Evolutionary conservation across 2,797 vertebrate genomes (phyloP).

Genomic region (Taenioides sp.): DNA sequence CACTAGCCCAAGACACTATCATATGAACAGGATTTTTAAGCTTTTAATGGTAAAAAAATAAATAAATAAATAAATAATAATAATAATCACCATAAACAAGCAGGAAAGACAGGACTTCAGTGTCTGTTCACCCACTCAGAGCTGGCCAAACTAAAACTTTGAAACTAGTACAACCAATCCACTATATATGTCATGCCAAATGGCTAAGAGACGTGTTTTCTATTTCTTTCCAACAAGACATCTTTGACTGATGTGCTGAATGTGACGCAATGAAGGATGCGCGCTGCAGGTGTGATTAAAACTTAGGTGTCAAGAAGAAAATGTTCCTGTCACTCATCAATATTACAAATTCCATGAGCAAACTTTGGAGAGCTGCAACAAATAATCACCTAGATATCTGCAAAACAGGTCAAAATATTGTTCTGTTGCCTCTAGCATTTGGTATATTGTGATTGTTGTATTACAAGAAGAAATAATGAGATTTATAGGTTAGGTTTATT

Average conservation of each 20-base stretch:
- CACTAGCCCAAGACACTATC: not conserved
- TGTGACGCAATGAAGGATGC: not conserved
- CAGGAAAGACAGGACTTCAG: not conserved
- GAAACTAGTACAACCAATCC: not conserved
- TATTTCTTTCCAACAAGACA: not conserved
- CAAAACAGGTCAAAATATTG: no score
- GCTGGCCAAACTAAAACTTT: not conserved
- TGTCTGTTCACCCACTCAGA: not conserved
- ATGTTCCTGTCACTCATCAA: not conserved
- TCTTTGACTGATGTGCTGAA: not conserved
- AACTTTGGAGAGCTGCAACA: not conserved
- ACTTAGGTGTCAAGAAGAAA: not conserved
- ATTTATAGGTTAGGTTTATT: no score
- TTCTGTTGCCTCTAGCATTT: no score
- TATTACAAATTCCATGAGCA: constrained; percentile 17
- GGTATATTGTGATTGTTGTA: no score
- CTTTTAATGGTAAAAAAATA: no score
- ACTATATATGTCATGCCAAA: not conserved
- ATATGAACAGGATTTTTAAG: no score
- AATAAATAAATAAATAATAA: no score
- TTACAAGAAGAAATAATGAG: no score
- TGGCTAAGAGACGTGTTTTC: not conserved
- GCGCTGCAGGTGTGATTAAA: constrained; percentile 10
- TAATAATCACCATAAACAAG: not conserved
- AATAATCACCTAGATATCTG: no score